Evolutionary conservation across 2,888 invertebrate genomes (phyloP).

Genomic region (Branchellion lobata): DNA sequence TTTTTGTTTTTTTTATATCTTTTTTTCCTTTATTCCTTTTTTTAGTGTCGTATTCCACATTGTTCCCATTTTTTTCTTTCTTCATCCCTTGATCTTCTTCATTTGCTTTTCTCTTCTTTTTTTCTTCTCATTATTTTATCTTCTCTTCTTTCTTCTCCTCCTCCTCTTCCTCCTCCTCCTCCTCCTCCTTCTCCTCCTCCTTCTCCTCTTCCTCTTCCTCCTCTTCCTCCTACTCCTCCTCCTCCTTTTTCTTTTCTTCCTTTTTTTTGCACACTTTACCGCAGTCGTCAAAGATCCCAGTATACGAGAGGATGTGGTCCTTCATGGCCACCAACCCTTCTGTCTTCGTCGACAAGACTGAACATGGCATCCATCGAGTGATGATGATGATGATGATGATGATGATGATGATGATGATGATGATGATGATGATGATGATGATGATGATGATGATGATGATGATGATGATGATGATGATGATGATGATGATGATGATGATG

Average conservation of each 20-base stretch:
- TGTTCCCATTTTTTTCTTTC: background rate
- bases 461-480: slow-evolving; percentile 40
- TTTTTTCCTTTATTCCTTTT: background rate
- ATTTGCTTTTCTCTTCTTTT: background rate
- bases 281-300: slow-evolving; percentile 81
- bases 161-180: too few relatives aligned
- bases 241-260: background rate
- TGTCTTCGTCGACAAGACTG: slow-evolving; percentile 74
- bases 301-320: slow-evolving; percentile 92
- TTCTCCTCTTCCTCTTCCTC: background rate
- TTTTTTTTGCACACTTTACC: background rate
- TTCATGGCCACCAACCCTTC: slow-evolving; percentile 85
- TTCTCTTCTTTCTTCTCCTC: too few relatives aligned
- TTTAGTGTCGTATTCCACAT: background rate
- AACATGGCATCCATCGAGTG: slow-evolving; percentile 67
- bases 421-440: slow-evolving; percentile 38
- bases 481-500: slow-evolving; percentile 40
- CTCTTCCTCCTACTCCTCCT: background rate
- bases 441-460: slow-evolving; percentile 26
- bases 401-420: slow-evolving; percentile 39
- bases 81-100: background rate
- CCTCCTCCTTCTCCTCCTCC: background rate
- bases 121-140: background rate
- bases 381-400: slow-evolving; percentile 56
- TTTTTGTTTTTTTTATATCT: background rate